phyloP scores from a whole-genome alignment of 2,113 vertebrate species.

The Dasyprocta punctata region DNA sequence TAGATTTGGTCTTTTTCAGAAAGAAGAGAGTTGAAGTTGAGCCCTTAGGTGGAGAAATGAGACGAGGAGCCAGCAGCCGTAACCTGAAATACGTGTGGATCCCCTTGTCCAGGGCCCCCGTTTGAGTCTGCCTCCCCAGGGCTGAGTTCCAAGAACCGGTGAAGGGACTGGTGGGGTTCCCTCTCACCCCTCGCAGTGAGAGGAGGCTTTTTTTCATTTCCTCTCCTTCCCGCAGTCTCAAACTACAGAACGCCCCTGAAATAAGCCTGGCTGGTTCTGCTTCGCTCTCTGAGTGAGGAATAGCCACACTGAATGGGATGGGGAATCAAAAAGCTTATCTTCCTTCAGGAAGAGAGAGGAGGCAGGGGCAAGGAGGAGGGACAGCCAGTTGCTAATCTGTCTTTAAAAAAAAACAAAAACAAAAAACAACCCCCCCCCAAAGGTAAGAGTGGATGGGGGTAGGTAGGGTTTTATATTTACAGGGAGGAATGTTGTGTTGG shows the following conservation, averaged over 20 bases:
- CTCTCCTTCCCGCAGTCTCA: not conserved
- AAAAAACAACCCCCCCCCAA: too few relatives aligned
- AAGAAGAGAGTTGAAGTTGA: conserved; percentile 55
- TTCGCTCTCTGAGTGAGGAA: not conserved
- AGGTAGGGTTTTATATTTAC: conserved; percentile 52
- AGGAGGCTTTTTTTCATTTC: not conserved
- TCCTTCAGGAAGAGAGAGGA: not conserved
- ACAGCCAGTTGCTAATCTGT: not conserved
- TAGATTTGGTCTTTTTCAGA: conserved; percentile 76
- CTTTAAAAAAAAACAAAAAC: rapidly evolving
- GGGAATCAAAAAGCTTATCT: not conserved
- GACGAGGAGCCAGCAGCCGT: not conserved
- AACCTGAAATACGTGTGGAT: not conserved
- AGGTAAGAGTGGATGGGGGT: too few relatives aligned
- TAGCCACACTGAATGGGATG: not conserved
- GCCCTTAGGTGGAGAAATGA: conserved; percentile 20
- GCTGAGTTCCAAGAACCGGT: not conserved
- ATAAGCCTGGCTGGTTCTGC: not conserved
- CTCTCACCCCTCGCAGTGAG: not conserved
- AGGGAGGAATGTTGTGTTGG: conserved; percentile 57
- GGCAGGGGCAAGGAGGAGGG: not conserved
- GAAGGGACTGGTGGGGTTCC: not conserved
- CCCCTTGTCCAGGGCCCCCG: not conserved
- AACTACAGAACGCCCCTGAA: not conserved
- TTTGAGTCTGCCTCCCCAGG: not conserved